Evolutionary conservation across 2,113 vertebrate genomes (phyloP), one percentile per base, ranked within the genome.

Genomic region (Rhinichthys klamathensis): DNA sequence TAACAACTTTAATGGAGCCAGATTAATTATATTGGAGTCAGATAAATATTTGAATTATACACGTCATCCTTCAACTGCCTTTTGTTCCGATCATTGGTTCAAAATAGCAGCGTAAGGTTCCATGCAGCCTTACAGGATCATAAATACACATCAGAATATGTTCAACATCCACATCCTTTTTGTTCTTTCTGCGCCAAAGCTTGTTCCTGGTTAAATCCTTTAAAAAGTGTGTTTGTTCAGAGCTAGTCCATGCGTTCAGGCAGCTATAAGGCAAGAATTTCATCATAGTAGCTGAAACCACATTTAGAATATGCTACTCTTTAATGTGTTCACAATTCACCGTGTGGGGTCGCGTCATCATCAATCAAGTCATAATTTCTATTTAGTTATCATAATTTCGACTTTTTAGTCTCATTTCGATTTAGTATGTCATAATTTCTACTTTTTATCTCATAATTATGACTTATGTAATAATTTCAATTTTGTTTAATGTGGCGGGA

Each of bases 131-230:
- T 30, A 30, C 30, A 30, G 32, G 32, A 32, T 32, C 32, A 32
- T 32, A 32, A 32, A n/a, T n/a, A 3, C 2, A 32, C 32, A 32
- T 32, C 32, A 32, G 32, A 32, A 32, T 32, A 32, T 32, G 32
- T 32, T 32, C 32, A 32, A 32, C 69, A 84, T 54, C 69, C 18
- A 74, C 61, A 15, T 63, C 44, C 16, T 35, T 83, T 44, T 83
- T 74, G 70, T 60, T 83, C 70, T 83, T 75, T 56, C 72, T 44
- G 18, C 49, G 30, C 84, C 84, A 74, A 30, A 81, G 84, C 44
- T 46, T 8, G 23, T 46, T 82, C 27, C 54, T 69, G 44, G 25
- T 51, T 69, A 21, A 41, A 61, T 44, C 6, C 15, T 85, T 79
- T 83, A 27, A 46, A 83, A 80, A 13, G 65, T 6, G 13, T 11